phyloP scores from a whole-genome alignment of 2,797 vertebrate genomes.

The Scarus forsteni region DNA sequence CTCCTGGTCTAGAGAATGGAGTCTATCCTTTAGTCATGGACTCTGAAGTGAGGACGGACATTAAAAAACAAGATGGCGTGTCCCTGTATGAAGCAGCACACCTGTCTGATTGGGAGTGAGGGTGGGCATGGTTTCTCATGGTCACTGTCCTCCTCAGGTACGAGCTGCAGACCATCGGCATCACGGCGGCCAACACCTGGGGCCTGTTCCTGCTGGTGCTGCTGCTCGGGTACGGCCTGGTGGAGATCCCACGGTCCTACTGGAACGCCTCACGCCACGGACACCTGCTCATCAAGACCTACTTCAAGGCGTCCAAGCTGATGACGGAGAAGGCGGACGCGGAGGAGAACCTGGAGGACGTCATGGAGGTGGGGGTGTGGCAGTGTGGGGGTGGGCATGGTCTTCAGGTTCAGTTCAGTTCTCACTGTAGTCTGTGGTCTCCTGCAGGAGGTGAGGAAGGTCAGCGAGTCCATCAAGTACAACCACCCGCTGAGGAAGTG shows the following conservation, averaged over 20 bases:
- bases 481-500: constrained; percentile 96
- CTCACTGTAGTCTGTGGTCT: constrained; percentile 15
- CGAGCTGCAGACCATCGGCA: constrained; percentile 95
- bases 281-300: constrained; percentile 94
- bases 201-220: constrained; percentile 96
- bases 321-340: constrained; percentile 98
- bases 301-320: constrained; percentile 96
- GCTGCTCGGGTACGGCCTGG: constrained; percentile 94
- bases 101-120: too few species aligned
- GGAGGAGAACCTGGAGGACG: constrained; percentile 96
- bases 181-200: constrained; percentile 98
- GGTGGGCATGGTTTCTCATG: too few species aligned
- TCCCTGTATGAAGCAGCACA: too few species aligned
- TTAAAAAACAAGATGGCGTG: too few species aligned
- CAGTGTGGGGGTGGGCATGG: accelerated
- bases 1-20: too few species aligned
- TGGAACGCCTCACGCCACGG: constrained; percentile 93
- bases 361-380: constrained; percentile 90
- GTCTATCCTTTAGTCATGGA: too few species aligned
- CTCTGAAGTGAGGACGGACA: too few species aligned
- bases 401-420: accelerated
- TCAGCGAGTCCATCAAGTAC: constrained; percentile 95
- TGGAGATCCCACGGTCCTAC: constrained; percentile 96
- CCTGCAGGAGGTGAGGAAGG: constrained; percentile 93
- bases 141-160: constrained; percentile 79